Base-by-base conservation (phyloP, 1,140 invertebrate genomes). In the Stegodyphus dumicola region DNA sequence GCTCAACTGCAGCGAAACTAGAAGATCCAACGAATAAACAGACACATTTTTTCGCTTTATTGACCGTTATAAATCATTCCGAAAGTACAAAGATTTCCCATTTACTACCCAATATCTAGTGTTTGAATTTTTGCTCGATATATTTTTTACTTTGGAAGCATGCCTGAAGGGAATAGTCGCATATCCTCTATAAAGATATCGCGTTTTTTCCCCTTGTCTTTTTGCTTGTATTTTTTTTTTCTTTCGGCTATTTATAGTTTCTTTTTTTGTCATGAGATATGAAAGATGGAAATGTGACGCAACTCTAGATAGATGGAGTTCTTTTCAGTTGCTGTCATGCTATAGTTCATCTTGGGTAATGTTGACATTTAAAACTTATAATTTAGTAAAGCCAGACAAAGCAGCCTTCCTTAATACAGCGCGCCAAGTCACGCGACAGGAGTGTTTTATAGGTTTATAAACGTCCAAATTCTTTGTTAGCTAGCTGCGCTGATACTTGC, bases 41-140 rank as follows among this genome's bases (percentile, higher is more conserved):
- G 15, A 74, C 33, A 69, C 51, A 74, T 74, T 74, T 74, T 74
- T 74, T 74, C 71, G 71, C 71, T 52, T 74, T 74, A 74, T 74
- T 74, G 71, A 74, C 71, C 52, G 48, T 74, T 74, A 74, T 74
- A 74, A 74, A 74, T 74, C 71, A 74, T 74, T 52, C 66, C 18
- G 5, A 70, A 70, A 79, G 66, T 54, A 70, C 77, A 79, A 79
- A 70, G 66, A 70, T 56, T 70, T 56, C 52, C 52, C 66, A 70
- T 79, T 70, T 79, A 70, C 52, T 48, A 79, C 52, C 66, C 65
- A 70, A 70, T 79, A 79, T 79, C 77, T 79, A 79, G 17, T 49
- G 77, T 48, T 79, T 70, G 77, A 56, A n/a, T 79, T 18, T 54
- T 56, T 54, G 54, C 33, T 77, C 1, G 51, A 17, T 70, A 3